Base-by-base conservation (phyloP, 2,888 invertebrate species). In the Tanytarsus gracilentus region DNA sequence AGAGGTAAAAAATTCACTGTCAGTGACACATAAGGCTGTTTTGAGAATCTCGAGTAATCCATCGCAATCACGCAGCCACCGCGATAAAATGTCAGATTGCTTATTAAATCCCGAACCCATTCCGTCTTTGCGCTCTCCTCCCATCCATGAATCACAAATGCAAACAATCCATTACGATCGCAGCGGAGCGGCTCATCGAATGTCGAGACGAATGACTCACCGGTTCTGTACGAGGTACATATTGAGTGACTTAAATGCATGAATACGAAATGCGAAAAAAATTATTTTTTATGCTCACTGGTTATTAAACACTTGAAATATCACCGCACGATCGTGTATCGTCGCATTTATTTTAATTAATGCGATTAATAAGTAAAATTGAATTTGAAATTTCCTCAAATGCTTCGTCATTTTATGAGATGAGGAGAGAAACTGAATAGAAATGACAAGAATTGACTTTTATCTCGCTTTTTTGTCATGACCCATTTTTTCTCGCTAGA, bases 131-230 rank as follows among this genome's bases (percentile, higher is more conserved):
- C 71, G 50, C 67, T 68, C 62, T 72, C 71, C 23, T 67, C 66
- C 72, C 71, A 72, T 6, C 72, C 72, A 65, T 72, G 72, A 4
- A 72, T 63, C 25, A 72, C 63, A 40, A 72, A 68, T 14, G 72
- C 67, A 61, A 70, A 69, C 56, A 71, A 69, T 59, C 71, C 71
- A 14, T 66, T 62, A 3, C 67, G 61, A 25, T 61, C 59, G 29
- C 71, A 71, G 26, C 67, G 67, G 14, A 61, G 60, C 16, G 39
- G 14, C 8, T 63, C 14, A 39, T 55, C 25, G 39, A 39, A 39
- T 25, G 39, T 55, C 33, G 39, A n/a, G 21, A 36, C 11, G 6
- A 26, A 18, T 16, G 36, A 18, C 4, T 26, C 40, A 51, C n/a
- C 8, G 3, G 51, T 51, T 23, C 51, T 51, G 16, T 11, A 18